Percentiles rank a stretch among this genome's conserved stretches.
Evolutionary conservation across 2,888 invertebrate species (phyloP).

Genomic region (Cistogaster globosa): DNA sequence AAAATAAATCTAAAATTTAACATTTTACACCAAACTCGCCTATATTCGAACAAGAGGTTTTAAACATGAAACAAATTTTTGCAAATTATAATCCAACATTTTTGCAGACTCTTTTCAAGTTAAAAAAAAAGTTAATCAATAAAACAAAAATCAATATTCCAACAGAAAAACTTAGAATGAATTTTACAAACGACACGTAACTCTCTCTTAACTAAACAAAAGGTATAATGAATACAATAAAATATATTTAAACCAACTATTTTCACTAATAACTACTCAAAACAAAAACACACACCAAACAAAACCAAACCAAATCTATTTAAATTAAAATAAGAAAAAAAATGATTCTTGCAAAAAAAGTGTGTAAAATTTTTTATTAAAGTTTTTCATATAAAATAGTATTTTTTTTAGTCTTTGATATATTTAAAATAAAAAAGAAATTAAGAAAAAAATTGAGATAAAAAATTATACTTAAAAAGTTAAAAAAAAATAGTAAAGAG

Average conservation of each 20-base stretch:
- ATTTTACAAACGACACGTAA: slow-evolving; percentile 80
- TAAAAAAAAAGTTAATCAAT: slow-evolving; percentile 9
- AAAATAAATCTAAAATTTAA: not conserved
- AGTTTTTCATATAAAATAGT: not conserved
- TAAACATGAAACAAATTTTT: slow-evolving; percentile 13
- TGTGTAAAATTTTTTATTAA: not conserved
- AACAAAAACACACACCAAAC: slow-evolving; percentile 45
- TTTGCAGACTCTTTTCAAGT: not conserved
- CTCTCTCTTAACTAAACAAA: slow-evolving; percentile 78
- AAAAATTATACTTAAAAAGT: not conserved
- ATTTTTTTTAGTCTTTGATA: no score
- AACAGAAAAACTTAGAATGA: slow-evolving; percentile 72
- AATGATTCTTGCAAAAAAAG: not conserved
- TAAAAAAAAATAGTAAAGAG: not conserved
- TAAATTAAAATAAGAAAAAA: slow-evolving; percentile 7
- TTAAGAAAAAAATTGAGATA: not conserved
- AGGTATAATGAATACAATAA: slow-evolving; percentile 76
- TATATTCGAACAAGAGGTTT: not conserved
- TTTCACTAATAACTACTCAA: slow-evolving; percentile 56
- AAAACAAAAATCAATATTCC: slow-evolving; percentile 50
- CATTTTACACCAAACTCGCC: slow-evolving; percentile 10
- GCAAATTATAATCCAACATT: not conserved
- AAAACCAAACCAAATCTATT: slow-evolving; percentile 2
- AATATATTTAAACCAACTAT: slow-evolving; percentile 41
- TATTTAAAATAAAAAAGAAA: not conserved